Base-by-base conservation (phyloP, 2,888 invertebrate genomes). In the Alloplasta piceator region DNA sequence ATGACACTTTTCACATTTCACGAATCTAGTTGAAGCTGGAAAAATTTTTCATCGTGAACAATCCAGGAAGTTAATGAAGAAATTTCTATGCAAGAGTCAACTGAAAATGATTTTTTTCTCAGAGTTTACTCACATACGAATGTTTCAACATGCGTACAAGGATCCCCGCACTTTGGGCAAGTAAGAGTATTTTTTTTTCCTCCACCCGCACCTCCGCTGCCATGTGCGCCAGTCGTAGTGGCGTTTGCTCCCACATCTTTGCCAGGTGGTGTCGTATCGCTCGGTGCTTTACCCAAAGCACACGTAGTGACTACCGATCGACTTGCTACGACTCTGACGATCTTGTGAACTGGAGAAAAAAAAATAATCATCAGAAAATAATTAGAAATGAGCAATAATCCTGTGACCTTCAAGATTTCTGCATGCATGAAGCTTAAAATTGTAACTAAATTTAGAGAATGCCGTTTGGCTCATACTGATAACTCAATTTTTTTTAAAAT, bases 1-100 rank as follows among this genome's bases (percentile, higher is more conserved):
- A 93, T 98, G 98, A 91, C 99, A 99, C 92, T 98, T 98, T 92
- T 98, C 98, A 93, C 99, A 99, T 93, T 98, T 98, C 48, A 99
- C 98, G 93, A 99, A 99, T 86, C 98, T 95, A 58, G 98, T 98
- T 67, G 98, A 98, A 78, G 95, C 94, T 95, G 86, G 0, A 79
- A 70, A 76, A 71, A 56, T 7, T 71, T 70, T 38, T 26, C 26
- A 26, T 26, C 1, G 3, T 3, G 26, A 26, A 26, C 26, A 26
- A 26, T 26, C 26, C 26, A 26, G 1, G 2, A 61, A 10, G 4
- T 52, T 52, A 1, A 14, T 63, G 39, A 0, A 38, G 10, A 5
- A 55, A 50, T 58, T 64, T 26, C 1, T 26, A 26, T 26, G 26
- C 26, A 26, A 26, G 26, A 26, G 26, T 26, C 26, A 26, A 26